phyloP scores from a whole-genome alignment of 1,140 invertebrate species.

The Neotoxoptera formosana region DNA sequence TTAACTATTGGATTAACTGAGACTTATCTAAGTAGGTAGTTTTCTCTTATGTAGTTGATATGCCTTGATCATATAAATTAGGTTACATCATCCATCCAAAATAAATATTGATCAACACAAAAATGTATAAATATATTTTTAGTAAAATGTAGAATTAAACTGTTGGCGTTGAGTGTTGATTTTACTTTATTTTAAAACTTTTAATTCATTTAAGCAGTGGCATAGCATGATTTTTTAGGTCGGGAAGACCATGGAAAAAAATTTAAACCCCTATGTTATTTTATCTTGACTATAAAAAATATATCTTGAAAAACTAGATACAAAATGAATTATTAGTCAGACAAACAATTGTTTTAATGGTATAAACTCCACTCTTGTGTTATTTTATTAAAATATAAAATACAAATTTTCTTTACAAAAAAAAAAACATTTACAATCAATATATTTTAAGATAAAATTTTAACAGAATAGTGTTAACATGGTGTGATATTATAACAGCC shows the following conservation, averaged over 20 bases:
- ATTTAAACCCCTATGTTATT: too few relatives aligned
- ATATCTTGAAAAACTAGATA: too few relatives aligned
- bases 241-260: too few relatives aligned
- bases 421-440: neutral
- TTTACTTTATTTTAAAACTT: neutral
- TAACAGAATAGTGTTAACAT: neutral
- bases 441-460: neutral
- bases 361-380: neutral
- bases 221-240: too few relatives aligned
- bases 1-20: too few relatives aligned
- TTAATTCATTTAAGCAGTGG: neutral
- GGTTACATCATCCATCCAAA: neutral
- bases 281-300: too few relatives aligned
- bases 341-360: neutral
- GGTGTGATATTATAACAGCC: neutral
- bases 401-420: neutral
- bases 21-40: too few relatives aligned
- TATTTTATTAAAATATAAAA: neutral
- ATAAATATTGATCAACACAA: too few relatives aligned
- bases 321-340: neutral
- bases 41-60: neutral
- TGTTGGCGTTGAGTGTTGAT: neutral
- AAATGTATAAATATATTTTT: too few relatives aligned
- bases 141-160: neutral
- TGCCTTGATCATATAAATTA: neutral